Evolutionary conservation across 2,797 vertebrate species (phyloP).

Genomic region (Halcyon chelicuti): DNA sequence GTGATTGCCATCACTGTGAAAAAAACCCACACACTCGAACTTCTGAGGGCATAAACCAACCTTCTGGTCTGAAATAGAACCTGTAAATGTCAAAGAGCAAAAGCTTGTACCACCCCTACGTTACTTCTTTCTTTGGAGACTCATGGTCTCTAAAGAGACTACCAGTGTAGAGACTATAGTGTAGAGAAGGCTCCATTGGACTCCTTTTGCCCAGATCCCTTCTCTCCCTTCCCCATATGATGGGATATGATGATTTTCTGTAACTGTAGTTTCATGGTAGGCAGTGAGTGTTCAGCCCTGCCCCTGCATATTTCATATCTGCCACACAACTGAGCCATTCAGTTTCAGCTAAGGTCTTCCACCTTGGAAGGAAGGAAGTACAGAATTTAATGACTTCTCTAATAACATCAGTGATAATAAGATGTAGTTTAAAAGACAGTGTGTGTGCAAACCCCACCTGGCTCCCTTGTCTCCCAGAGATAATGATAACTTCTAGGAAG

Average conservation of each 20-base stretch:
- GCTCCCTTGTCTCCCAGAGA: neutral
- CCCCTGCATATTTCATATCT: neutral
- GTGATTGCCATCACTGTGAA: neutral
- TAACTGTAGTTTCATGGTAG: neutral
- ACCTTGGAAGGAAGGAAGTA: neutral
- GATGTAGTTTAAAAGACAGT: neutral
- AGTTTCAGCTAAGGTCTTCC: neutral
- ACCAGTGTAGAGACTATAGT: neutral
- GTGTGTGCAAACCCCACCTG: neutral
- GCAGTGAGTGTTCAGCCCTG: neutral
- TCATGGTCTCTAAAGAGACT: neutral
- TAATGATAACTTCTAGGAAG: constrained; percentile 5
- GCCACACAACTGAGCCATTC: neutral
- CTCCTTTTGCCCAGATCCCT: neutral
- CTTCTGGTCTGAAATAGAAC: constrained; percentile 3
- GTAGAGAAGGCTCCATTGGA: neutral
- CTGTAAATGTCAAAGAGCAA: neutral
- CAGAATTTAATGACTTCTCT: neutral
- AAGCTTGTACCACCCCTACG: neutral
- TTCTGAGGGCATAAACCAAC: neutral
- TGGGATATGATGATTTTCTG: neutral
- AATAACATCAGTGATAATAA: neutral
- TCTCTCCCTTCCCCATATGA: neutral
- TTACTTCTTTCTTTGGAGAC: neutral
- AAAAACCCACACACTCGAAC: neutral